phyloP scores from a whole-genome alignment of 2,888 invertebrate genomes.

The Polietes domitor region DNA sequence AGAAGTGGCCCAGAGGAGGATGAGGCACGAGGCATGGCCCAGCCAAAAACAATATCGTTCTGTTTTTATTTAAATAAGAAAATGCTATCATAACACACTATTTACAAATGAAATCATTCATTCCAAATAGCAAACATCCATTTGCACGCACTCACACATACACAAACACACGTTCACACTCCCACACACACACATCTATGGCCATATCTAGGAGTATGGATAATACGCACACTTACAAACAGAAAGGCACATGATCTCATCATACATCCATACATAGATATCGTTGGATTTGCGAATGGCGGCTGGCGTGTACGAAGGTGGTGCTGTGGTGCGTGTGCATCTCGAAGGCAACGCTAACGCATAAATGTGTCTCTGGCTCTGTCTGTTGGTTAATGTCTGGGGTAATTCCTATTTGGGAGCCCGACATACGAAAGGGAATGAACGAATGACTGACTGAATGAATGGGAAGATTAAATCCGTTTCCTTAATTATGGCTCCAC shows the following conservation, averaged over 20 bases:
- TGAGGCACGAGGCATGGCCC: background rate
- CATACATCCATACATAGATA: too few relatives aligned
- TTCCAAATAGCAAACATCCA: constrained; percentile 41
- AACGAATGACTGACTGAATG: constrained; percentile 53
- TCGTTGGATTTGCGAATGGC: too few relatives aligned
- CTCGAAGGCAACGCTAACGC: background rate
- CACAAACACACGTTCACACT: background rate
- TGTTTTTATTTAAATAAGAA: constrained; percentile 47
- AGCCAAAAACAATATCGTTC: constrained; percentile 16
- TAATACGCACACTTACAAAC: background rate
- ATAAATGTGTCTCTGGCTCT: background rate
- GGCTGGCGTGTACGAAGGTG: too few relatives aligned
- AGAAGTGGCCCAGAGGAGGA: background rate
- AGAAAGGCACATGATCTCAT: background rate
- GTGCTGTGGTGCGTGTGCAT: background rate
- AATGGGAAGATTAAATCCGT: constrained; percentile 50
- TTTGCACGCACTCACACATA: background rate
- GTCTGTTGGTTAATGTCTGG: constrained; percentile 45
- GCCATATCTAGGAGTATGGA: background rate
- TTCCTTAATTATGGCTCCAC: constrained; percentile 57
- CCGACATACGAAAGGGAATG: constrained; percentile 17
- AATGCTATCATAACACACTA: constrained; percentile 7
- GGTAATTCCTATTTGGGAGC: constrained; percentile 43
- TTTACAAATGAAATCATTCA: constrained; percentile 59
- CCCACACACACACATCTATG: background rate